Evolutionary conservation across 2,888 invertebrate genomes (phyloP).

Genomic region (Strigamia maritima): DNA sequence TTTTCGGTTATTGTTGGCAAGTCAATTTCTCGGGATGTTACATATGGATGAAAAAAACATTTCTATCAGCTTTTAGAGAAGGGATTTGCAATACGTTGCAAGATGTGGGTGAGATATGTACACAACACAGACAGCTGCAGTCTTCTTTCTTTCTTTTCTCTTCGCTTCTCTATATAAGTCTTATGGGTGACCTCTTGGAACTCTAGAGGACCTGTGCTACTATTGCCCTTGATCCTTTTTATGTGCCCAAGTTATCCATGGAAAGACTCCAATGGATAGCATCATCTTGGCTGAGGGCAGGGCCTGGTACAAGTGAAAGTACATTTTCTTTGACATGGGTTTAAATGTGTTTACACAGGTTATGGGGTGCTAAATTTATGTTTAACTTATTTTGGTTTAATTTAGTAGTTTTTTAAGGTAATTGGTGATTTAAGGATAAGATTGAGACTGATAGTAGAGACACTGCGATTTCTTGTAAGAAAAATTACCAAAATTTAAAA

Average conservation of each 20-base stretch:
- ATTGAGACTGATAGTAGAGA: no score
- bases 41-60: background rate
- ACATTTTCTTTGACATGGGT: background rate
- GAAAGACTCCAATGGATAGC: background rate
- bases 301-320: background rate
- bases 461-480: no score
- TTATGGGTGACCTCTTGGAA: background rate
- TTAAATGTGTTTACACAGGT: background rate
- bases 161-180: background rate
- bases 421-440: no score
- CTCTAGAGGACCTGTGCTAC: background rate
- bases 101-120: background rate
- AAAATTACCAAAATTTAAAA: no score
- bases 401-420: no score
- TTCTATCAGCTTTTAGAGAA: background rate
- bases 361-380: no score
- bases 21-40: background rate
- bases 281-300: background rate
- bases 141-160: background rate
- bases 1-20: no score
- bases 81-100: background rate
- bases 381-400: no score
- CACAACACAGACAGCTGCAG: background rate
- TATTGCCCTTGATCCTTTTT: background rate
- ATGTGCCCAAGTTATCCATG: background rate